phyloP scores from a whole-genome alignment of 2,797 vertebrate species.

The Centroberyx gerrardi region DNA sequence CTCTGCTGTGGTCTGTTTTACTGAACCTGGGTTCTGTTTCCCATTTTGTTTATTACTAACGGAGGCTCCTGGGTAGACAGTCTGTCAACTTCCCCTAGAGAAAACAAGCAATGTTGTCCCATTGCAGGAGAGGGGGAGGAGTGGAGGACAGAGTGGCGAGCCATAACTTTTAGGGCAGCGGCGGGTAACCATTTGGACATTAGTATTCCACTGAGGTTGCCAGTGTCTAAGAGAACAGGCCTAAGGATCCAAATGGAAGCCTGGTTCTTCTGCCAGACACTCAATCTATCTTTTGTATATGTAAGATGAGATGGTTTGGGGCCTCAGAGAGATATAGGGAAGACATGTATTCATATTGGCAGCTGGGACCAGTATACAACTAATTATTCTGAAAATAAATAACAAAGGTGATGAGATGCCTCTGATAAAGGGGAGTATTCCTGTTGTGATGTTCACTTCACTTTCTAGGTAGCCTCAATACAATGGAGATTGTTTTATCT shows the following conservation, averaged over 20 bases:
- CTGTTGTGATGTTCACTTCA: neutral
- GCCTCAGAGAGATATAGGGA: slow-evolving; percentile 7
- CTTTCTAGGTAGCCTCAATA: neutral
- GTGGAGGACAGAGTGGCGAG: slow-evolving; percentile 53
- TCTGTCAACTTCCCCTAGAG: slow-evolving; percentile 70
- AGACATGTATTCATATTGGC: neutral
- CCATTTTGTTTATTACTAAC: slow-evolving; percentile 66
- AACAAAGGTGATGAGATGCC: too few species aligned
- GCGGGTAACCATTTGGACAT: slow-evolving; percentile 74
- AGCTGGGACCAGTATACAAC: slow-evolving; percentile 1
- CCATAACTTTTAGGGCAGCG: slow-evolving; percentile 73
- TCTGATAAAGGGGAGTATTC: neutral
- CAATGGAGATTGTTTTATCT: neutral
- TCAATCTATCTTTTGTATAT: slow-evolving; percentile 43
- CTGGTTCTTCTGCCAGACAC: slow-evolving; percentile 50
- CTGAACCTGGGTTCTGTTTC: slow-evolving; percentile 54
- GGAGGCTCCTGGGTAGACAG: slow-evolving; percentile 62
- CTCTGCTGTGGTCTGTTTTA: slow-evolving; percentile 51
- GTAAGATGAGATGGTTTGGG: slow-evolving; percentile 31
- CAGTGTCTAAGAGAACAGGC: slow-evolving; percentile 59
- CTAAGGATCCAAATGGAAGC: slow-evolving; percentile 61
- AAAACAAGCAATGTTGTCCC: slow-evolving; percentile 69
- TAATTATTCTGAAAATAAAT: neutral
- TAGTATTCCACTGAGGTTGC: slow-evolving; percentile 79
- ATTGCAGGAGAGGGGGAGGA: slow-evolving; percentile 42